Base-by-base conservation (phyloP, 2,797 vertebrate species). In the Argyrosomus regius region DNA sequence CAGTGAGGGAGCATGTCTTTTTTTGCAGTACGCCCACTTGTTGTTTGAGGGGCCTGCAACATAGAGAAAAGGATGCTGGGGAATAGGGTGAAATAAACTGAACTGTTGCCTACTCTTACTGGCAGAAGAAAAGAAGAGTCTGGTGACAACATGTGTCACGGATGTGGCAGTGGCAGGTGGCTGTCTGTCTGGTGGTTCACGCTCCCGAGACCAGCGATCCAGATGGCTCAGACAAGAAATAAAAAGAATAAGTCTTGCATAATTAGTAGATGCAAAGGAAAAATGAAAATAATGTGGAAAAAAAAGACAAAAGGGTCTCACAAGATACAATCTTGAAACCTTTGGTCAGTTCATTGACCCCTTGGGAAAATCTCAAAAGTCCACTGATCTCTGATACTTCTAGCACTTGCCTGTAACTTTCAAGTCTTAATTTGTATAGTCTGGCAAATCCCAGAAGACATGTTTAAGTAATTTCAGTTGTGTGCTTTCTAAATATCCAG, bases 61-160 rank as follows among this genome's bases (percentile, higher is more conserved):
- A 17, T 6, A 18, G 11, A 50, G 8, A 16, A 63, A 16, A 46
- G n/a, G n/a, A 9, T 35, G 28, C n/a, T 20, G n/a, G 57, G 60
- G 20, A 60, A 76, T 4, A 20, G 16, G 41, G 61, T 63, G 52
- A 45, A 56, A 57, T 22, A 24, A 57, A 18, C 4, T 62, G 52
- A 20, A 48, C 35, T 24, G 12, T 59, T 72, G 53, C 43, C 31
- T 59, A 49, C 50, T 64, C 17, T 61, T 45, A 61, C 41, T 81
- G 26, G 53, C 58, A 77, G 61, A 58, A 59, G 53, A 54, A 41
- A 46, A 20, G 49, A 43, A 46, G 13, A 16, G n/a, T 43, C 28
- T 82, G 48, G 73, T 2, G 12, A 26, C 45, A 75, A 24, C 58
- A 24, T 73, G 67, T 61, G 56, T 66, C 68, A 54, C 17, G 1